Percentiles rank a stretch among this genome's conserved stretches.
Conservation (phyloP, 2,113 vertebrate species). For the Lophotis ruficrista region DNA sequence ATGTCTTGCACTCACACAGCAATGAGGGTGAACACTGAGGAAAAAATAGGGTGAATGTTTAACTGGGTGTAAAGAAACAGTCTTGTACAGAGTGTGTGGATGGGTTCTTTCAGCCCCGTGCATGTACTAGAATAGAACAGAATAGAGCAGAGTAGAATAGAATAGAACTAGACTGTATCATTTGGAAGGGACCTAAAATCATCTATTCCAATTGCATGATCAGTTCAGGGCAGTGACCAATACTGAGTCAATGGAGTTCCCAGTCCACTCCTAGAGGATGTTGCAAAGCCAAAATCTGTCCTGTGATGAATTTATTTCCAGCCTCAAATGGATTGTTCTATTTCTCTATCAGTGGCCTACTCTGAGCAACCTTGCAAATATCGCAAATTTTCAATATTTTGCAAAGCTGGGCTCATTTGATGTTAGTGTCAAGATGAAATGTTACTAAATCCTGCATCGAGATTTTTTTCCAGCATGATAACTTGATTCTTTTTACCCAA, state of each 20-base stretch:
- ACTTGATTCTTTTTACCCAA: not conserved
- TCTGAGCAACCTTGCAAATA: not conserved
- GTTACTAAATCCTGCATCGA: not conserved
- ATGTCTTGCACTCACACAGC: not conserved
- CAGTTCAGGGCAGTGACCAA: not conserved
- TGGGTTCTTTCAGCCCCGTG: not conserved
- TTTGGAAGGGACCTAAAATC: not conserved
- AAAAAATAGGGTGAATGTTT: not conserved
- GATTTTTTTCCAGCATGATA: not conserved
- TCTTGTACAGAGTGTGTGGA: not conserved
- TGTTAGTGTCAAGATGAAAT: not conserved
- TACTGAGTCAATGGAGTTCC: not conserved
- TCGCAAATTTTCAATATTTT: not conserved
- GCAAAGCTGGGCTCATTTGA: not conserved
- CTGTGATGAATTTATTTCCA: not conserved
- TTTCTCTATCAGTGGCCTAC: not conserved
- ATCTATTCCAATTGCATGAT: not conserved
- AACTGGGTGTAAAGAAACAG: not conserved
- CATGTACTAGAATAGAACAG: too few relatives aligned
- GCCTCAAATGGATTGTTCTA: not conserved
- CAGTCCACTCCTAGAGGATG: not conserved
- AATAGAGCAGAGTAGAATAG: not conserved
- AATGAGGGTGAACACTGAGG: not conserved
- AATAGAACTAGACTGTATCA: not conserved
- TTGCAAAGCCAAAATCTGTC: not conserved